These are phyloP conservation scores for Cyanoliseus patagonus DNA, from an alignment of 2,113 vertebrate genomes.

Conservation along the genomic window DNA sequence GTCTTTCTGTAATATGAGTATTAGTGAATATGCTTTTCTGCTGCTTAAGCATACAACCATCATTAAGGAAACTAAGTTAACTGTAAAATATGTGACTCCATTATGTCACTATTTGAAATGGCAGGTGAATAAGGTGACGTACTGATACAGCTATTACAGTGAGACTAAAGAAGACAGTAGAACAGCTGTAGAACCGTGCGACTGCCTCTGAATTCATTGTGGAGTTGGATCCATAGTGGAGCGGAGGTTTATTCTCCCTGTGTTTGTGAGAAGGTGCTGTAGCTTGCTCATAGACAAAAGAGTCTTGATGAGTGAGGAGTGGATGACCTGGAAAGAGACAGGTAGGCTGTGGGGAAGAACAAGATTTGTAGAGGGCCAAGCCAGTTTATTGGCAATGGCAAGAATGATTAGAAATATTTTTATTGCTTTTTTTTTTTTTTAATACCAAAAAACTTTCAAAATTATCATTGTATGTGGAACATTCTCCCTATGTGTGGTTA, in stretches of 20 bases:
- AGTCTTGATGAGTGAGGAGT: background rate
- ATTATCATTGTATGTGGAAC: background rate
- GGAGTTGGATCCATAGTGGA: background rate
- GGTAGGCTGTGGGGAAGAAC: background rate
- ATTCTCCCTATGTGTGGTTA: background rate
- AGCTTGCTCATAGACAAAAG: background rate
- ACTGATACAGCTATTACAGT: background rate
- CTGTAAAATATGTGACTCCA: background rate
- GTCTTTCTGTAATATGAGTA: background rate
- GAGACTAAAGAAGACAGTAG: background rate
- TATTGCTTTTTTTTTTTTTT: background rate
- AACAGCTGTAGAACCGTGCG: background rate
- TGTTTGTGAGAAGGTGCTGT: background rate
- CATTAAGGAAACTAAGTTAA: background rate
- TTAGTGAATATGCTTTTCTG: background rate
- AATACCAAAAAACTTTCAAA: background rate
- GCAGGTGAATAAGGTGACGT: background rate
- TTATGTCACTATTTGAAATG: background rate
- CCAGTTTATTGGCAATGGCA: background rate
- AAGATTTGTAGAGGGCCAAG: background rate
- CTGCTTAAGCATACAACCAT: background rate
- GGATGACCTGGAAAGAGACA: background rate
- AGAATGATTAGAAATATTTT: background rate
- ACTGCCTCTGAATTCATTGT: background rate
- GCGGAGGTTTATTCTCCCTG: background rate